phyloP scores from a whole-genome alignment of 2,797 vertebrate species.

The Rhabdomys pumilio region DNA sequence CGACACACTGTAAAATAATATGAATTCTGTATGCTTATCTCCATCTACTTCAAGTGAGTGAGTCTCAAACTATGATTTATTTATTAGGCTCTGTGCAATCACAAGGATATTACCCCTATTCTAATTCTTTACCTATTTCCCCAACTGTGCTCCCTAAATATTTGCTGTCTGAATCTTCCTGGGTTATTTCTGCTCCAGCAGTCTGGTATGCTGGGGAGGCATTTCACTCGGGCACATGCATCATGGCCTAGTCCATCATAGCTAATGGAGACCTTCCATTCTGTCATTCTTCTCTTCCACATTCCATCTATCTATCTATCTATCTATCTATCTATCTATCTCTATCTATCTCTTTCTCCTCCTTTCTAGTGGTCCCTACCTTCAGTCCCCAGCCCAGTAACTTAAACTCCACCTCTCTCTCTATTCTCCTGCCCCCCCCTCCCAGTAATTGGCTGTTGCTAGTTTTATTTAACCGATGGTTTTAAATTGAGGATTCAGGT shows the following conservation, averaged over 20 bases:
- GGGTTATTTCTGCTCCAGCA: not conserved
- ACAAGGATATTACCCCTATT: not conserved
- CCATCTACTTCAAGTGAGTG: not conserved
- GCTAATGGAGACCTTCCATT: not conserved
- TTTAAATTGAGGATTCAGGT: not conserved
- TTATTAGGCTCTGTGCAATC: not conserved
- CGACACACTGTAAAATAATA: not conserved
- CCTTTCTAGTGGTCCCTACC: not conserved
- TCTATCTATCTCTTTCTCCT: not conserved
- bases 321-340: too few species aligned
- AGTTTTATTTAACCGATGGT: not conserved
- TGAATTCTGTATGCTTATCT: too few species aligned
- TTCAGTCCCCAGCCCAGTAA: not conserved
- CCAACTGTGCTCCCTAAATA: not conserved
- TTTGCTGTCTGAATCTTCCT: not conserved
- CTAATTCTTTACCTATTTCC: not conserved
- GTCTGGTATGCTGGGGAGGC: not conserved
- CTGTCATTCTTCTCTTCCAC: not conserved
- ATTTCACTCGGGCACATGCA: rapidly evolving
- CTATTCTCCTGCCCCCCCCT: not conserved
- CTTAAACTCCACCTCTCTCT: not conserved
- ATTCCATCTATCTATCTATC: not conserved
- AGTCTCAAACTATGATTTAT: not conserved
- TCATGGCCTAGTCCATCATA: not conserved
- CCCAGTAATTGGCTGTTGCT: not conserved